phyloP scores from a whole-genome alignment of 2,888 invertebrate species.

The Athetis lepigone region DNA sequence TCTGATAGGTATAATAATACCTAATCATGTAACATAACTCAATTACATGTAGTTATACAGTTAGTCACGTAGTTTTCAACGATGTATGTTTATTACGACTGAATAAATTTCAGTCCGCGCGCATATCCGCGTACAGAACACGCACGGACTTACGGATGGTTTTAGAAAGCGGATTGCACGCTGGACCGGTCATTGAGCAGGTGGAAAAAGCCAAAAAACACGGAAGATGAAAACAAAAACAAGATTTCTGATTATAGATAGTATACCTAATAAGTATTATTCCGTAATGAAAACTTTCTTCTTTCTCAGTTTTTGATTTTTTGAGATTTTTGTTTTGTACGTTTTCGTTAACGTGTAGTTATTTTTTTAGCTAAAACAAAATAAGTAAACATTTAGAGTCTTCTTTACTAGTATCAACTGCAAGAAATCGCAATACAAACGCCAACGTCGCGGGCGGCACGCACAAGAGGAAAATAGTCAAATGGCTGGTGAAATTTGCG shows the following conservation, averaged over 20 bases:
- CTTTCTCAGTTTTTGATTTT: not conserved
- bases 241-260: slow-evolving; percentile 39
- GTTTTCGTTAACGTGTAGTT: no score
- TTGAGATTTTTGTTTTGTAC: not conserved
- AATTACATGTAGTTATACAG: slow-evolving; percentile 40
- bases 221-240: slow-evolving; percentile 67
- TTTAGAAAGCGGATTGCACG: slow-evolving; percentile 87
- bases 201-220: slow-evolving; percentile 77
- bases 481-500: slow-evolving; percentile 70
- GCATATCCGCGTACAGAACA: slow-evolving; percentile 85
- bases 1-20: slow-evolving; percentile 7
- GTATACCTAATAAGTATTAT: no score
- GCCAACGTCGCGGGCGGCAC: slow-evolving; percentile 33
- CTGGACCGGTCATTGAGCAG: slow-evolving; percentile 79
- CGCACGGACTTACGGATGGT: slow-evolving; percentile 78
- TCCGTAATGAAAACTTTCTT: slow-evolving; percentile 32
- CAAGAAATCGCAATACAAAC: slow-evolving; percentile 38
- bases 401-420: slow-evolving; percentile 19
- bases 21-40: slow-evolving; percentile 33
- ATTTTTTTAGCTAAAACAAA: not conserved
- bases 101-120: slow-evolving; percentile 70
- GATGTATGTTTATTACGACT: slow-evolving; percentile 59
- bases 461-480: slow-evolving; percentile 68
- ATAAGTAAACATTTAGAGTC: not conserved
- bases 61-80: slow-evolving; percentile 44